These are phyloP conservation scores for Hypomecis punctinalis DNA, from an alignment of 2,888 invertebrate species.

Conservation along the genomic window DNA sequence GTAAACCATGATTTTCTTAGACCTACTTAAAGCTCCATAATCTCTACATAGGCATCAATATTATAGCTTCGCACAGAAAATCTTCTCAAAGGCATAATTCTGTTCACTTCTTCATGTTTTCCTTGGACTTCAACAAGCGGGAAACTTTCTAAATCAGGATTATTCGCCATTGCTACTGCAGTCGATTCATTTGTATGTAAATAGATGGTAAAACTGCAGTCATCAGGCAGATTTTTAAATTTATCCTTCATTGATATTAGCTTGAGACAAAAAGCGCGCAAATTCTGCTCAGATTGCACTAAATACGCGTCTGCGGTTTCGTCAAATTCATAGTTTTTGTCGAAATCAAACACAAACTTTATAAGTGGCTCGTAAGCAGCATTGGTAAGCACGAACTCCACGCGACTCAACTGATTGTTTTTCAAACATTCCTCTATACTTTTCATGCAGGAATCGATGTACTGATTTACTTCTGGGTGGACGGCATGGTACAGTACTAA, in stretches of 20 bases:
- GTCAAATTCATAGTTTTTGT: constrained; percentile 56
- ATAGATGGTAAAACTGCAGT: constrained; percentile 85
- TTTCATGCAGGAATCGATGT: constrained; percentile 84
- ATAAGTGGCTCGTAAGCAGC: constrained; percentile 55
- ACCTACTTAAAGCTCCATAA: constrained; percentile 33
- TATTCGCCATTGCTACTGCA: constrained; percentile 80
- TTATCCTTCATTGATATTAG: constrained; percentile 78
- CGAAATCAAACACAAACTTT: constrained; percentile 72
- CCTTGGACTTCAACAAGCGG: constrained; percentile 69
- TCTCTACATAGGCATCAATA: constrained; percentile 70
- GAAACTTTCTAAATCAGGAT: constrained; percentile 78
- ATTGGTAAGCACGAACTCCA: constrained; percentile 81
- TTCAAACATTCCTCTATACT: constrained; percentile 79
- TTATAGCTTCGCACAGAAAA: constrained; percentile 65
- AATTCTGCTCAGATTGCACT: constrained; percentile 85
- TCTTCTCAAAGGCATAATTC: constrained; percentile 67
- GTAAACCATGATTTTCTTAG: background rate
- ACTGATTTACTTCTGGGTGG: constrained; percentile 88
- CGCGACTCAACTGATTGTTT: constrained; percentile 74
- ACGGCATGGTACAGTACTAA: constrained; percentile 84
- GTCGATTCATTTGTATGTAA: constrained; percentile 86
- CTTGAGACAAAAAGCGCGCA: constrained; percentile 86
- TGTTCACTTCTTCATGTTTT: constrained; percentile 51
- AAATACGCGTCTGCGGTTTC: constrained; percentile 85
- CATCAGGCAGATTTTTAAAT: constrained; percentile 79